phyloP scores from a whole-genome alignment of 2,888 invertebrate species.

The Galeopsomyia nigrocyanea region DNA sequence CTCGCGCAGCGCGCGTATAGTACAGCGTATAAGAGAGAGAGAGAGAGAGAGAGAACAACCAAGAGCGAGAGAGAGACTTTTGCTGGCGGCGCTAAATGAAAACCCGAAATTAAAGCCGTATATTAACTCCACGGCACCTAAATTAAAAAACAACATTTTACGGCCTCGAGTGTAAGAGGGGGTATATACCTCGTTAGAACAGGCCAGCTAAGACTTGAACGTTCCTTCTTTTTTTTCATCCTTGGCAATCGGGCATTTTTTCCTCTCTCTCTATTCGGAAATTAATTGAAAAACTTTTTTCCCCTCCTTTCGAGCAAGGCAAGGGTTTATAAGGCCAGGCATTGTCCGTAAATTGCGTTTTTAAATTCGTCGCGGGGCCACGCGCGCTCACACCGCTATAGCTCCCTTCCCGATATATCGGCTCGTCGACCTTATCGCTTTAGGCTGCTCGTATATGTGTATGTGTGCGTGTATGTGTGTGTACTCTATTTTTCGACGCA shows the following conservation, averaged over 20 bases:
- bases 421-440: constrained; percentile 31
- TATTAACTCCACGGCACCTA: constrained; percentile 65
- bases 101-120: constrained; percentile 67
- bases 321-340: constrained; percentile 27
- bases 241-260: constrained; percentile 13
- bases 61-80: too few species aligned
- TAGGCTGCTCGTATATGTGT: not conserved
- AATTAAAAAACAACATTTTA: constrained; percentile 69
- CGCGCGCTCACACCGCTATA: constrained; percentile 25
- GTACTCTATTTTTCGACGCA: constrained; percentile 18
- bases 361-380: constrained; percentile 60
- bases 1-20: too few species aligned
- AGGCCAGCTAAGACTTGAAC: too few species aligned
- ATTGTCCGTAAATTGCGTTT: constrained; percentile 66
- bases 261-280: constrained; percentile 28
- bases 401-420: not conserved
- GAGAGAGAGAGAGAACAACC: too few species aligned
- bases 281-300: constrained; percentile 46
- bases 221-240: constrained; percentile 43
- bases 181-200: too few species aligned
- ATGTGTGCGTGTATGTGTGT: not conserved
- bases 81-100: constrained; percentile 58
- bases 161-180: constrained; percentile 53
- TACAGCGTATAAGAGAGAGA: too few species aligned
- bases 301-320: constrained; percentile 19